Evolutionary conservation across 2,797 vertebrate genomes (phyloP).

Genomic region (Petrocephalus schoutedeni): DNA sequence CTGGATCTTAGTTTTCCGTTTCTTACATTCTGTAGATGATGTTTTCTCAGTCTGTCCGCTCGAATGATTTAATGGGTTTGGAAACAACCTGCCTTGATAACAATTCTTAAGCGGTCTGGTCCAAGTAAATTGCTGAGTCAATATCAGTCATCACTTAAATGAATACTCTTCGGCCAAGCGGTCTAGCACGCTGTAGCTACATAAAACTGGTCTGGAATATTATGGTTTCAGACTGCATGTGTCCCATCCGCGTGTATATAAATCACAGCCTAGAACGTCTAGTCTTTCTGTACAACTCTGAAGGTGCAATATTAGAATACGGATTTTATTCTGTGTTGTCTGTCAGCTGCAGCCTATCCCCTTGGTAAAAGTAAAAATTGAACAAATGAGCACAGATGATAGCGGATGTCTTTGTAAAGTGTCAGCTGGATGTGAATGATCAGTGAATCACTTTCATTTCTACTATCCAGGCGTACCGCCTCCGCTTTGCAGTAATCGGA

Average conservation of each 20-base stretch:
- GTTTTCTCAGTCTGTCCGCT: background rate
- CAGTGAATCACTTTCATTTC: background rate
- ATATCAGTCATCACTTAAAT: background rate
- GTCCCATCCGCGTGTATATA: background rate
- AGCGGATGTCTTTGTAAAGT: background rate
- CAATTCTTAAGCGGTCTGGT: background rate
- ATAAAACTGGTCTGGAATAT: background rate
- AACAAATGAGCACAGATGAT: background rate
- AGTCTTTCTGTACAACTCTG: background rate
- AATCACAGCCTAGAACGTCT: background rate
- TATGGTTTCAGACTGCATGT: background rate
- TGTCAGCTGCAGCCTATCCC: background rate
- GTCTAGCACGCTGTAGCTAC: background rate
- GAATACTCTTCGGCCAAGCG: background rate
- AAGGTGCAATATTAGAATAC: background rate
- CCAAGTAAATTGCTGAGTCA: background rate
- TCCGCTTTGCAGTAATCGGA: background rate
- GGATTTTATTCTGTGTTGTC: background rate
- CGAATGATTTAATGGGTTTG: background rate
- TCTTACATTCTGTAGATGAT: background rate
- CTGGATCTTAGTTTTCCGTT: background rate
- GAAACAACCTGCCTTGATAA: background rate
- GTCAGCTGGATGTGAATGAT: background rate
- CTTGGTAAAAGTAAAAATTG: background rate
- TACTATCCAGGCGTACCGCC: background rate